Base-by-base conservation (phyloP, 23 tunicate species). In the Phallusia fumigata region DNA sequence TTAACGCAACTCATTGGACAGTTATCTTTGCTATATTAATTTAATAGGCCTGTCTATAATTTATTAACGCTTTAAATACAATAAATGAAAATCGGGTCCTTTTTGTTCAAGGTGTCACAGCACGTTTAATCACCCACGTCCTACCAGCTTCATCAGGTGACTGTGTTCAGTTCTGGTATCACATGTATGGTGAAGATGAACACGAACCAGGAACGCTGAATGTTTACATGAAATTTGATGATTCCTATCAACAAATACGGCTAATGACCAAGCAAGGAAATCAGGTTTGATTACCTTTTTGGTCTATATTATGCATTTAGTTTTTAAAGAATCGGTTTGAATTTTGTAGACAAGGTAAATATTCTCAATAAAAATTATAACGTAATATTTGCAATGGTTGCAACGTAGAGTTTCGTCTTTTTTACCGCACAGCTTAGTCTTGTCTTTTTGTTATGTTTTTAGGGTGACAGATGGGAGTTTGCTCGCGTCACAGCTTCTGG, bases 91-190 rank as follows among this genome's bases (percentile, higher is more conserved):
- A 40, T 3, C 5, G 5, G 47, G 47, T 40, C 18, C 11, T 47
- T 58, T 80, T 52, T 31, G 0, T 33, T 0, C 11, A 74, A 94
- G 98, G 98, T 34, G 31, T 19, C 35, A 89, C 65, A 5, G 69
- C 89, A 15, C 91, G 94, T n/a, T 76, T 94, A 0, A 21, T 86
- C 30, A 94, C 98, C 15, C 94, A 86, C 83, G 78, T 83, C 8
- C 74, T 85, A 65, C 88, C 94, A 33, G 36, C 64, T 74, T 69
- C 85, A 5, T 45, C 78, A 26, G 80, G 90, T 0, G 88, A 86
- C 44, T 94, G 98, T 73, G 53, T 94, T 75, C 85, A 89, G 82
- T 89, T 94, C 88, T 94, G 94, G 94, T 94, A 85, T 79, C 75
- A 83, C 86, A 94, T 94, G 98, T 84, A 87, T 81, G 94, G 90